Conservation (phyloP, 2,113 vertebrate species). For the Actinemys pallida region DNA sequence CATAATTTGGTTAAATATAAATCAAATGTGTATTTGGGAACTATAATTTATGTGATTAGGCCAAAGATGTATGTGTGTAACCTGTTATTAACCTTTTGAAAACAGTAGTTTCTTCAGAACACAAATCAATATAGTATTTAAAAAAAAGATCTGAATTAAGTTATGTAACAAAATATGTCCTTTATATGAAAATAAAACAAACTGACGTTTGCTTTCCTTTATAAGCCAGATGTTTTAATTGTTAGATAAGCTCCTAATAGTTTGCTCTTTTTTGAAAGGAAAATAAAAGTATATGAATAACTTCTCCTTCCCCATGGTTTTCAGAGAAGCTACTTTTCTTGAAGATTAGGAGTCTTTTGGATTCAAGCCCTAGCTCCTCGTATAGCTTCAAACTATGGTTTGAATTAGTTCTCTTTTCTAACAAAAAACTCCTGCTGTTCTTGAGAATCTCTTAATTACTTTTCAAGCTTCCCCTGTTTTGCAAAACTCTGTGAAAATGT, state of each 20-base stretch:
- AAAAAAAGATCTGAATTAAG: slow-evolving; percentile 33
- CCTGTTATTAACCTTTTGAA: slow-evolving; percentile 66
- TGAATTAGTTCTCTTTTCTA: slow-evolving; percentile 71
- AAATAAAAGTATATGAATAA: slow-evolving; percentile 31
- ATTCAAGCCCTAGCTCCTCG: slow-evolving; percentile 42
- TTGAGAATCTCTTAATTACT: slow-evolving; percentile 80
- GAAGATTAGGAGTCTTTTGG: slow-evolving; percentile 62
- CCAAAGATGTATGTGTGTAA: slow-evolving; percentile 40
- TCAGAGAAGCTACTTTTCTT: slow-evolving; percentile 57
- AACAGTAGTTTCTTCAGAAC: slow-evolving; percentile 29
- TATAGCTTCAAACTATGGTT: slow-evolving; percentile 54
- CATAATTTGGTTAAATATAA: slow-evolving; percentile 63
- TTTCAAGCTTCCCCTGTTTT: slow-evolving; percentile 74
- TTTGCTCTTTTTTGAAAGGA: slow-evolving; percentile 54
- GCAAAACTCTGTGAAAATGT: slow-evolving; percentile 72
- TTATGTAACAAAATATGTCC: slow-evolving; percentile 65
- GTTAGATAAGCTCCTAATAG: slow-evolving; percentile 56
- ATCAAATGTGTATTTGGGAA: slow-evolving; percentile 71
- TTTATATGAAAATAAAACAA: slow-evolving; percentile 38
- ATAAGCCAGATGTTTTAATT: slow-evolving; percentile 63
- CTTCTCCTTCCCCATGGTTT: slow-evolving; percentile 22
- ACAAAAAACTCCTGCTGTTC: slow-evolving; percentile 73
- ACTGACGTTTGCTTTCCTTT: slow-evolving; percentile 25
- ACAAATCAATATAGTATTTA: not conserved
- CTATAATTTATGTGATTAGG: slow-evolving; percentile 38